These are phyloP conservation scores for Nerophis lumbriciformis DNA, from an alignment of 2,113 vertebrate genomes.

Conservation along the genomic window DNA sequence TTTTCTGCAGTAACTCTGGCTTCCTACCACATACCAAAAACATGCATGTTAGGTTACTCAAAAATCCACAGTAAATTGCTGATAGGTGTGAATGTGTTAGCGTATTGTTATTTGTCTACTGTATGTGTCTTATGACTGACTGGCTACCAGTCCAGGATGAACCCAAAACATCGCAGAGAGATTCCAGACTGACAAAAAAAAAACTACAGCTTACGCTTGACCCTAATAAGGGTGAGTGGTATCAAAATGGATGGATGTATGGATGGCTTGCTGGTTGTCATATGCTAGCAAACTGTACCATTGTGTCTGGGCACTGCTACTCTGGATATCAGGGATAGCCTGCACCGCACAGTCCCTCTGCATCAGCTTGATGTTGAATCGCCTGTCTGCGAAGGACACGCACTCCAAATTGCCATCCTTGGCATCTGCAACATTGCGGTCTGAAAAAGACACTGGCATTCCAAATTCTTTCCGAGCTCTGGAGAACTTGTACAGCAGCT, in stretches of 20 bases:
- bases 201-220: no score
- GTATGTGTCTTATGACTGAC: no score
- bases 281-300: slow-evolving; percentile 65
- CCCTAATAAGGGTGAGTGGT: not conserved
- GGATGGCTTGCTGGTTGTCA: slow-evolving; percentile 1
- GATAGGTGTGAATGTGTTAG: no score
- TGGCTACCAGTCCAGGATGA: no score
- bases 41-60: no score
- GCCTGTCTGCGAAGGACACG: slow-evolving; percentile 75
- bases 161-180: no score
- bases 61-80: no score
- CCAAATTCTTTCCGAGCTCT: slow-evolving; percentile 70
- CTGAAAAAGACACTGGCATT: slow-evolving; percentile 67
- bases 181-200: no score
- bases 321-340: slow-evolving; percentile 61
- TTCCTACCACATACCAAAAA: no score
- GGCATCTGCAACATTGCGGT: slow-evolving; percentile 65
- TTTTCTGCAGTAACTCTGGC: no score
- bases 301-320: slow-evolving; percentile 77
- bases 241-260: not conserved
- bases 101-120: no score
- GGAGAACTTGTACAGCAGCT: slow-evolving; percentile 78
- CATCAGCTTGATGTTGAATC: slow-evolving; percentile 75
- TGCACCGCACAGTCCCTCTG: slow-evolving; percentile 75
- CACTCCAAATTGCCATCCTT: slow-evolving; percentile 75